Base-by-base conservation (phyloP, 2,113 vertebrate genomes). In the Cairina moschata region DNA sequence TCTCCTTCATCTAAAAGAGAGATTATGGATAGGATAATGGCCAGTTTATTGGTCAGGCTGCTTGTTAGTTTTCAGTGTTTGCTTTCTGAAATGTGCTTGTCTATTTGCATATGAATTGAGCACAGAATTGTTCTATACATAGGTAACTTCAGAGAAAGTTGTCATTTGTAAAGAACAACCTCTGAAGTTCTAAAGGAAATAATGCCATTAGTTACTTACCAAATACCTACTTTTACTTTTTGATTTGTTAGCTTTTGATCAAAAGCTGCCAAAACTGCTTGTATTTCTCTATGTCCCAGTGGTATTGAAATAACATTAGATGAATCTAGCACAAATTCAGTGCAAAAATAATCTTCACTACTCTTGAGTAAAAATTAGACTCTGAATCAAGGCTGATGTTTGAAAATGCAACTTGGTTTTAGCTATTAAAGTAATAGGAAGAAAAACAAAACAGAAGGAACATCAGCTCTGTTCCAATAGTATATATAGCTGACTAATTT, bases 401-500 rank as follows among this genome's bases (percentile, higher is more conserved):
- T 89, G 83, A 60, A 78, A 87, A 75, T 60, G 32, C 29, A 74
- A 5, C 25, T 63, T 71, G 4, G 0, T 46, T 86, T 74, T 42
- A 58, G 54, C 54, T 75, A 44, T 58, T 58, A 44, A 42, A 42
- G 31, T 42, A 32, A 56, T 56, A 40, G 29, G 13, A 31, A 38
- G 36, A 38, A 9, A 58, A 58, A 40, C 38, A 74, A n/a, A 74
- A 40, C 66, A 44, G 42, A 46, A 68, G 13, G 21, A 46, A 52
- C 36, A 72, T 86, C 60, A 92, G 15, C 56, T 78, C 2, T 0
- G 38, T 95, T 95, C 54, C 66, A 93, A 76, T 62, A 82, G 79
- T 87, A 81, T 87, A 95, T 95, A 92, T 87, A 84, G 73, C 86
- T 78, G 69, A 40, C 59, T 92, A 77, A 83, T 75, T 82, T 91